Evolutionary conservation across 2,113 vertebrate species (phyloP), one percentile per base, ranked within the genome.

Genomic region (Rousettus leschenaultii): DNA sequence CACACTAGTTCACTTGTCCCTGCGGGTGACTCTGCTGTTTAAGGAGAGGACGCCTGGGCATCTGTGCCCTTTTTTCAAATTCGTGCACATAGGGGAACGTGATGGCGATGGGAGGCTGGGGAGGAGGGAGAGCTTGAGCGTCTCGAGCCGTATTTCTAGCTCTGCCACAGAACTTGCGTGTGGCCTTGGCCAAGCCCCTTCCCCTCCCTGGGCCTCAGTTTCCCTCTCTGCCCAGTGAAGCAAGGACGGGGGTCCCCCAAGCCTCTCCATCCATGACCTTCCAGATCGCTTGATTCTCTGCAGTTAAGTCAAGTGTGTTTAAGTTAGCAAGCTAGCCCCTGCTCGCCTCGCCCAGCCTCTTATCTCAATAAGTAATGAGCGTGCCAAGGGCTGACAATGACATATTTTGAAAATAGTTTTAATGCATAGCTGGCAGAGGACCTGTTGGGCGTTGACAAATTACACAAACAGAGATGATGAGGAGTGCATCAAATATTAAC

Each of bases 361-460:
- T 99, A 99, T 99, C 99, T 99, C 99, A 99, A 99, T 99, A 99
- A 99, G 99, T 99, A 99, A 99, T 99, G 99, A 99, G 99, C 98
- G 98, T 99, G 99, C 99, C 99, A 99, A 98, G 96, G 99, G 99
- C 99, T 99, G 99, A 99, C 99, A 99, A 99, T 99, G 99, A 99
- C 99, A 99, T 99, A 99, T 99, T 99, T 99, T 99, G 99, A 99
- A 99, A 99, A 99, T 99, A 99, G 99, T 99, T 99, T 99, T 99
- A 99, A 99, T 99, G 99, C 99, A 99, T 99, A 99, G 99, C 99
- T 99, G 99, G 99, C 98, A 99, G 99, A 99, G 99, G 98, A 99
- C 98, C 98, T 98, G 99, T 99, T 99, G 98, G 99, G 99, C 99
- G 99, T 99, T 99, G 99, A 99, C 99, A 98, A 99, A 99, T 99